phyloP scores from a whole-genome alignment of 1,140 invertebrate species.

The Cotesia chilonis region DNA sequence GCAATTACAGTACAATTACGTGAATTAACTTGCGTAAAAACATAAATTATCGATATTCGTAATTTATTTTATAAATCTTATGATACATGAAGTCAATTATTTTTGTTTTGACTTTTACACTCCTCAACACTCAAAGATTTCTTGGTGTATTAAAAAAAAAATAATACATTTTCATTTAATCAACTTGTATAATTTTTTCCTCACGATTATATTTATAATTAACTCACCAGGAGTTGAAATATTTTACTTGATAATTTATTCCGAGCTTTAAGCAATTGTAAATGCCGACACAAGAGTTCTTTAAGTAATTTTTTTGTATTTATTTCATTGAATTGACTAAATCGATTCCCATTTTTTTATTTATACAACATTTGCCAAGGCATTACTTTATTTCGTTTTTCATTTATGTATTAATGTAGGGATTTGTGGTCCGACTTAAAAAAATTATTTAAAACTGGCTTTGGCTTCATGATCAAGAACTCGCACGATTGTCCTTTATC shows the following conservation, averaged over 20 bases:
- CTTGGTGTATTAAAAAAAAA: slow-evolving; percentile 3
- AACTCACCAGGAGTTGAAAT: slow-evolving; percentile 16
- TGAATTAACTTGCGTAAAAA: slow-evolving; percentile 25
- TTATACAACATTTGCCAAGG: slow-evolving; percentile 6
- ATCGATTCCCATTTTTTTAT: slow-evolving; percentile 2
- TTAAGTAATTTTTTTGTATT: slow-evolving; percentile 12
- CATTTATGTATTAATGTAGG: background rate
- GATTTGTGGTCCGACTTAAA: background rate
- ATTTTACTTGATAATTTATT: slow-evolving; percentile 6
- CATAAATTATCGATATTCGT: slow-evolving; percentile 27
- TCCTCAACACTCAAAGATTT: slow-evolving; percentile 25
- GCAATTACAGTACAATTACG: slow-evolving; percentile 35
- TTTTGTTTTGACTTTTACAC: slow-evolving; percentile 12
- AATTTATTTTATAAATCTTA: slow-evolving; percentile 23
- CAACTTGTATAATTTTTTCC: slow-evolving; percentile 2
- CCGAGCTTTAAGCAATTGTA: background rate
- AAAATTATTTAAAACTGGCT: slow-evolving; percentile 47
- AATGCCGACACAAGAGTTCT: slow-evolving; percentile 22
- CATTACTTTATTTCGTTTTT: background rate
- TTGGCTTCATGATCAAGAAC: slow-evolving; percentile 36
- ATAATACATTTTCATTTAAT: slow-evolving; percentile 3
- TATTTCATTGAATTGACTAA: background rate
- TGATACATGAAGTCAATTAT: background rate
- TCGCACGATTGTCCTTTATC: slow-evolving; percentile 31
- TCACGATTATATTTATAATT: background rate